phyloP scores from a whole-genome alignment of 2,113 vertebrate genomes.

The Propithecus coquereli region DNA sequence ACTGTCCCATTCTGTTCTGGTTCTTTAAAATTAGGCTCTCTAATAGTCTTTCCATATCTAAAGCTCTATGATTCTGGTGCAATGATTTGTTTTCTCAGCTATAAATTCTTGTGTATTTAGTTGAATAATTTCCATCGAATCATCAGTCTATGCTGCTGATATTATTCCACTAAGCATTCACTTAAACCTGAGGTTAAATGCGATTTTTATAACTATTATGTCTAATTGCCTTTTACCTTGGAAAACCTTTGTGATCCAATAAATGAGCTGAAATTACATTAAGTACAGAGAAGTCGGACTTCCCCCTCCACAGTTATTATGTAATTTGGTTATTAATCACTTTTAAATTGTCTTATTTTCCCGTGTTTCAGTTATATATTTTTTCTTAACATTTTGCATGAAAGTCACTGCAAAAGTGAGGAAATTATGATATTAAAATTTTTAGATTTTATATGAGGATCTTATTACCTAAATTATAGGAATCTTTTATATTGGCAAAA shows the following conservation, averaged over 20 bases:
- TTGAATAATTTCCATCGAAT: background rate
- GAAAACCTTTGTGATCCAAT: constrained; percentile 43
- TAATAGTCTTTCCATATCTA: background rate
- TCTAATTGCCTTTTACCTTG: constrained; percentile 34
- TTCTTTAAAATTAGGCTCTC: background rate
- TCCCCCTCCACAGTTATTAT: constrained; percentile 34
- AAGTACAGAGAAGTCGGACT: constrained; percentile 10
- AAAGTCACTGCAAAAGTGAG: constrained; percentile 38
- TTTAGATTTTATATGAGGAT: constrained; percentile 35
- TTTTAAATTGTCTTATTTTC: constrained; percentile 36
- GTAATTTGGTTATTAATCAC: constrained; percentile 57
- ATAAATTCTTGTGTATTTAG: background rate
- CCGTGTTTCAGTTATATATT: constrained; percentile 23
- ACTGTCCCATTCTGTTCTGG: background rate
- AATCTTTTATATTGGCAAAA: constrained; percentile 27
- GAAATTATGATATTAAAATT: constrained; percentile 18
- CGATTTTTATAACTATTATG: constrained; percentile 20
- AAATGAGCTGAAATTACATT: constrained; percentile 53
- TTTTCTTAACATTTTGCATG: constrained; percentile 42
- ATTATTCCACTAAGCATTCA: background rate
- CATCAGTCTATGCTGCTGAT: background rate
- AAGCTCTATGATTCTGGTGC: background rate
- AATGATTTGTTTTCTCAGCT: background rate
- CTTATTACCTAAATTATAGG: constrained; percentile 54
- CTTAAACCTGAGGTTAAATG: constrained; percentile 12